These are phyloP conservation scores for Hemaris fuciformis DNA, from an alignment of 2,888 invertebrate genomes.

Conservation along the genomic window DNA sequence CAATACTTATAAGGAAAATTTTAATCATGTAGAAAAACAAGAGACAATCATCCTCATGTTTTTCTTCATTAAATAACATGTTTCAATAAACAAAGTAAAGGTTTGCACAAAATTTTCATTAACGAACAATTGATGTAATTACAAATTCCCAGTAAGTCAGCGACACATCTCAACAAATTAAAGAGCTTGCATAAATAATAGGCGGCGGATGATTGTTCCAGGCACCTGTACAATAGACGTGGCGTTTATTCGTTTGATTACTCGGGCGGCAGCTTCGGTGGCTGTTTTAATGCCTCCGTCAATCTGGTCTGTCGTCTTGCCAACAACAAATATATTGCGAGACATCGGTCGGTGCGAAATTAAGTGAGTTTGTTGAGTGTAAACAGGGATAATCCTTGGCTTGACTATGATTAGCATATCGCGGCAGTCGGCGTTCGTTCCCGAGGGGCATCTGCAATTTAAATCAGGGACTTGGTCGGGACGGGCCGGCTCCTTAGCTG, in stretches of 20 bases:
- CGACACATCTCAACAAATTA: not conserved
- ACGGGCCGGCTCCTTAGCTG: conserved; percentile 74
- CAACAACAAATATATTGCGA: conserved; percentile 60
- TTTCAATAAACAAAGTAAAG: not conserved
- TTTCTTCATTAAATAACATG: not conserved
- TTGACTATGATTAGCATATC: conserved; percentile 81
- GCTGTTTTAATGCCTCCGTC: conserved; percentile 23
- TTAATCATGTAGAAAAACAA: not conserved
- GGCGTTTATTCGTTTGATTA: conserved; percentile 1
- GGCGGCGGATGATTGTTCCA: not conserved
- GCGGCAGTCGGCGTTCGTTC: conserved; percentile 76
- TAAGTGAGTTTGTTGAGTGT: conserved; percentile 82
- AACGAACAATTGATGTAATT: not conserved
- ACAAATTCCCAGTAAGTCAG: not conserved
- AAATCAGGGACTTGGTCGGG: conserved; percentile 78
- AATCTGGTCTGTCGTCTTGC: conserved; percentile 20
- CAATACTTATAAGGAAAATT: too few species aligned
- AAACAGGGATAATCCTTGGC: conserved; percentile 81
- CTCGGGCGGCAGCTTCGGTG: not conserved
- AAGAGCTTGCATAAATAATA: not conserved
- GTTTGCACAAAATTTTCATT: not conserved
- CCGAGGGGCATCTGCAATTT: conserved; percentile 78
- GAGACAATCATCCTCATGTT: not conserved
- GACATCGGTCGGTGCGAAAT: conserved; percentile 75
- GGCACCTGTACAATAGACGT: not conserved